Conservation (phyloP, 2,113 vertebrate genomes). For the human (Homo sapiens) region GRCh38 chr2:82317501-82318000, state of each 20-base stretch:
- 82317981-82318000: neutral
- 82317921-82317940: neutral
- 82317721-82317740: neutral
- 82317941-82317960: neutral
- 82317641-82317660: neutral
- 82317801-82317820: neutral
- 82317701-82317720: neutral
- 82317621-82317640: neutral
- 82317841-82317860: neutral
- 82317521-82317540: fast-evolving
- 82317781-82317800: neutral
- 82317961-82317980: neutral
- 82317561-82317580: neutral
- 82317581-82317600: neutral
- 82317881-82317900: neutral
- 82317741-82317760: neutral
- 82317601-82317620: neutral
- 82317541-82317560: neutral
- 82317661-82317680: neutral
- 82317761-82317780: neutral
- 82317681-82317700: neutral
- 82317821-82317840: neutral
- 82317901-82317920: neutral
- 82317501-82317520: neutral
- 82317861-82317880: neutral